These are phyloP conservation scores for Falcunculus frontatus DNA, from an alignment of 2,113 vertebrate species.

Conservation along the genomic window DNA sequence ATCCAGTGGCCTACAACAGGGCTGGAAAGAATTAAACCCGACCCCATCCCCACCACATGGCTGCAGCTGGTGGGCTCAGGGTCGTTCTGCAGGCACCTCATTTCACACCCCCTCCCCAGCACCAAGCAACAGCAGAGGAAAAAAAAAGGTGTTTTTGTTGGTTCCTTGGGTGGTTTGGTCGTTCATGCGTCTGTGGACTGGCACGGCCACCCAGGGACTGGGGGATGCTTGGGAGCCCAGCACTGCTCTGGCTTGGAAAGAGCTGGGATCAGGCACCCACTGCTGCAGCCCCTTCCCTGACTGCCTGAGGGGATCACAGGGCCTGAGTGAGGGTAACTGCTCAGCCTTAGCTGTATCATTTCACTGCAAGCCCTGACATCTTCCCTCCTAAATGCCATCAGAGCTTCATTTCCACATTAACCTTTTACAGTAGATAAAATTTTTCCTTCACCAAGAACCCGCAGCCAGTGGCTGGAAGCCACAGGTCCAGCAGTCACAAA, in stretches of 20 bases:
- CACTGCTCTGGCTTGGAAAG: background rate
- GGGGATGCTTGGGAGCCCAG: background rate
- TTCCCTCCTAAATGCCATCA: background rate
- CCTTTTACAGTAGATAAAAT: background rate
- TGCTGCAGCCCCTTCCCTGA: background rate
- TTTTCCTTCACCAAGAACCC: background rate
- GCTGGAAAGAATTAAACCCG: background rate
- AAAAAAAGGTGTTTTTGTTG: accelerated
- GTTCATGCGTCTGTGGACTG: accelerated
- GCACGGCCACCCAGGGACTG: accelerated
- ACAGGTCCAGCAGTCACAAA: background rate
- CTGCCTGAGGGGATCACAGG: background rate
- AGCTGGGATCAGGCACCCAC: background rate
- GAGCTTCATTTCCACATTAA: background rate
- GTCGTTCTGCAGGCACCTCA: accelerated
- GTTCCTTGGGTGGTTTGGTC: background rate
- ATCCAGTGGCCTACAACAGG: accelerated
- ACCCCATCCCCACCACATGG: background rate
- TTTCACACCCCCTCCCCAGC: background rate
- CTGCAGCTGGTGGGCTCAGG: background rate
- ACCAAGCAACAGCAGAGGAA: background rate
- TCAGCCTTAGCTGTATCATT: background rate
- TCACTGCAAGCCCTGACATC: background rate
- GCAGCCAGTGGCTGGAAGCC: background rate
- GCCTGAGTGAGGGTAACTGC: background rate